Conservation (phyloP, 2,888 invertebrate genomes). For the Eubasilissa splendida region DNA sequence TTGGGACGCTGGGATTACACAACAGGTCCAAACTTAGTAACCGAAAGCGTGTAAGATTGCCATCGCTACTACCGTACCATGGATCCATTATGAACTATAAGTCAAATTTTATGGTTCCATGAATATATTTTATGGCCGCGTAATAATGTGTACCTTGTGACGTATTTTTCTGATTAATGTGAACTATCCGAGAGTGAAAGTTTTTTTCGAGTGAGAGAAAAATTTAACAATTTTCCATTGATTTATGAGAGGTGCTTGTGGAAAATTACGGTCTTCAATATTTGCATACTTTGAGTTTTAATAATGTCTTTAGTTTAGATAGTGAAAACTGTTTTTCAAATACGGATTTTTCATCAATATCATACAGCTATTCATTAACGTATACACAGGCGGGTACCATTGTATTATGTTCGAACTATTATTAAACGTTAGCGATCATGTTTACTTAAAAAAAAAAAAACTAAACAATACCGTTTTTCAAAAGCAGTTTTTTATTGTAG, state of each 20-base stretch:
- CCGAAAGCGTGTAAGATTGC: constrained; percentile 21
- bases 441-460: too few relatives aligned
- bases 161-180: constrained; percentile 15
- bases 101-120: constrained; percentile 29
- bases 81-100: constrained; percentile 36
- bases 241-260: not conserved
- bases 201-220: constrained; percentile 14
- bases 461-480: too few relatives aligned
- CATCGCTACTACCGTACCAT: constrained; percentile 12
- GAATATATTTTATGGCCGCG: constrained; percentile 12
- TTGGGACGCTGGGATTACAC: constrained; percentile 10
- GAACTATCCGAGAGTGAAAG: constrained; percentile 26
- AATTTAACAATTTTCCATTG: constrained; percentile 14
- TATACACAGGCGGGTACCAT: too few relatives aligned
- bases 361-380: too few relatives aligned
- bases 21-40: not conserved
- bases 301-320: not conserved
- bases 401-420: too few relatives aligned
- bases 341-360: too few relatives aligned
- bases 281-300: not conserved
- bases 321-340: too few relatives aligned
- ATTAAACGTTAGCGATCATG: too few relatives aligned
- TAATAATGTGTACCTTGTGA: constrained; percentile 21
- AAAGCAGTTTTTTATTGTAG: too few relatives aligned
- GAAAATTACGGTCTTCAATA: constrained; percentile 9